Evolutionary conservation across 35 echinoderm and acorn worm genomes (phyloP).

Genomic region (Hemicentrotus pulcherrimus): DNA sequence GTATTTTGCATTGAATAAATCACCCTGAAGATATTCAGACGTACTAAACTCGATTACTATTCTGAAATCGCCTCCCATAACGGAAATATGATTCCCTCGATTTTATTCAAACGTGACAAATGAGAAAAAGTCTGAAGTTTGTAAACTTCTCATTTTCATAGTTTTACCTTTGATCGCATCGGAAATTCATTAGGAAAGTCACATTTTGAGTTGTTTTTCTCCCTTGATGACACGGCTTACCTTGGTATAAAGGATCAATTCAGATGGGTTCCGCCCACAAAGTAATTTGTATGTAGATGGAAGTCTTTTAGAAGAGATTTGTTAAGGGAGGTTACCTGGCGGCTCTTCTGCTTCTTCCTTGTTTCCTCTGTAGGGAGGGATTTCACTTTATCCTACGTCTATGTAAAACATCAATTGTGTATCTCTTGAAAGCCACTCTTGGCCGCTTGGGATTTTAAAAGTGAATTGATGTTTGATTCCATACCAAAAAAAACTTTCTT

Average conservation of each 20-base stretch:
- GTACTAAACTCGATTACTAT: no score
- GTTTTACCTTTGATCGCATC: neutral
- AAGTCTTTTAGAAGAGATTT: neutral
- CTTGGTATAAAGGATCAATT: neutral
- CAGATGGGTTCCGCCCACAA: neutral
- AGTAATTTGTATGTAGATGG: slow-evolving; percentile 12
- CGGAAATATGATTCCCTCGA: no score
- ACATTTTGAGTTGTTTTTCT: neutral
- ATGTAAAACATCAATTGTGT: neutral
- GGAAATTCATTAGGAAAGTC: neutral
- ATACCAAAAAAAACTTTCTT: no score
- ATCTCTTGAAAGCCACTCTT: neutral
- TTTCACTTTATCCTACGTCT: neutral
- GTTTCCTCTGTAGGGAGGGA: neutral
- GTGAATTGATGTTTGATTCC: neutral
- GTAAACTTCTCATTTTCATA: neutral
- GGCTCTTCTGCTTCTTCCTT: neutral
- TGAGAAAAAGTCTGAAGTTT: neutral
- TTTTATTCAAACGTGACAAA: no score
- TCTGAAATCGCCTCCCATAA: no score
- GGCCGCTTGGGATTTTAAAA: neutral
- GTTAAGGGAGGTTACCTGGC: neutral
- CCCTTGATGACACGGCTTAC: neutral
- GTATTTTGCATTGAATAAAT: no score
- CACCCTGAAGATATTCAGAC: no score